Percentiles rank a stretch among this genome's conserved stretches.
Conservation (phyloP, 2,888 invertebrate species). For the Drosophila demipolita region DNA sequence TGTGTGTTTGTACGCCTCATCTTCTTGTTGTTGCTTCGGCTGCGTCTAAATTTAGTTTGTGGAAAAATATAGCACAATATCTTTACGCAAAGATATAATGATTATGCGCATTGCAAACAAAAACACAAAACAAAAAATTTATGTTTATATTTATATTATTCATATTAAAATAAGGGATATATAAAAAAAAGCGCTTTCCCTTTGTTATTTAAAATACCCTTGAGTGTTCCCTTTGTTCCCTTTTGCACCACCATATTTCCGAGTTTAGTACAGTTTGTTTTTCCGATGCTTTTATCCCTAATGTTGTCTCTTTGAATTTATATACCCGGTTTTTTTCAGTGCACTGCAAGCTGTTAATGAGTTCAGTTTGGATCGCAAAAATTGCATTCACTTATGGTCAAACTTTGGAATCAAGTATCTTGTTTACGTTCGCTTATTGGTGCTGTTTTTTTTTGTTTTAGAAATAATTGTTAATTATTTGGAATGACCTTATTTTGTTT, state of each 20-base stretch:
- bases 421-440: conserved; percentile 46
- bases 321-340: conserved; percentile 37
- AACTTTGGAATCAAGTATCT: conserved; percentile 45
- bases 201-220: conserved; percentile 8
- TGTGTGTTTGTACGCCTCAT: conserved; percentile 37
- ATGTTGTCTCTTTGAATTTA: not conserved
- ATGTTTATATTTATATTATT: not conserved
- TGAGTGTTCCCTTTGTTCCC: conserved; percentile 23
- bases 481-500: conserved; percentile 24
- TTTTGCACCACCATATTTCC: conserved; percentile 41
- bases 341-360: conserved; percentile 27
- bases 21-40: conserved; percentile 56
- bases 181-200: not conserved
- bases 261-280: conserved; percentile 43
- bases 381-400: conserved; percentile 49
- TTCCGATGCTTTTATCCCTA: not conserved
- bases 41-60: conserved; percentile 73
- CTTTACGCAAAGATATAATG: conserved; percentile 18
- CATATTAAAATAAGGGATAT: not conserved
- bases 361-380: conserved; percentile 36
- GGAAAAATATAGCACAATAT: conserved; percentile 58
- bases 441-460: conserved; percentile 7
- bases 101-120: conserved; percentile 6
- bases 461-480: conserved; percentile 47
- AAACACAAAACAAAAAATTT: not conserved